Base-by-base conservation (phyloP, 2,113 vertebrate genomes). In the Trematomus loennbergii region DNA sequence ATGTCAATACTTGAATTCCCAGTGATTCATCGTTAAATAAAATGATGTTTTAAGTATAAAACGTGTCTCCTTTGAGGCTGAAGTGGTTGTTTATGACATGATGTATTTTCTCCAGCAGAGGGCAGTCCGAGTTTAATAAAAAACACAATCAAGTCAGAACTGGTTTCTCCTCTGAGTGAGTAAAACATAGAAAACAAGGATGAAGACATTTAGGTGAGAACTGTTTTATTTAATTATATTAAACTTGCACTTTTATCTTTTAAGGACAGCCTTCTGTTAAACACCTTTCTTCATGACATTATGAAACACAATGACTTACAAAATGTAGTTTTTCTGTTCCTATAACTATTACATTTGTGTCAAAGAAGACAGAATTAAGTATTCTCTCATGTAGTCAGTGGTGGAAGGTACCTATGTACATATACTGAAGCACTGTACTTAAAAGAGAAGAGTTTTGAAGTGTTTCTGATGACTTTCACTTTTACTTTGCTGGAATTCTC, bases 121-220 rank as follows among this genome's bases (percentile, higher is more conserved):
- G 83, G 83, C 82, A 55, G 69, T 54, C 25, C n/a, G 9, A 17
- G 5, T 9, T 57, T 45, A 12, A 9, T 1, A 53, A 3, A 2
- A 29, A 4, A 12, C 0, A 12, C 3, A 33, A 33, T 2, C 88
- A 17, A 64, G 90, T 78, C 59, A 33, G 33, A 90, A 86, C 85
- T 71, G 83, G 88, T 86, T 88, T 45, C 12, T 33, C 11, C 4
- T 15, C 1, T n/a, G 7, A 8, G 3, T 3, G 40, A 58, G 50
- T 43, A 1, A 64, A 62, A 22, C 18, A 18, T 0, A 17, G 63
- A 20, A n/a, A 79, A 83, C 70, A 50, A 61, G 52, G 65, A 67
- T 61, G 18, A 15, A 2, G 22, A 55, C 0, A 10, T 45, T 18
- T 43, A 58, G 75, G 45, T 67, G 59, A 84, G 69, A 78, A 45